Conservation (phyloP, 30 jellyfish, hydroid and myxozoan species). For the Aurelia coerulea region DNA sequence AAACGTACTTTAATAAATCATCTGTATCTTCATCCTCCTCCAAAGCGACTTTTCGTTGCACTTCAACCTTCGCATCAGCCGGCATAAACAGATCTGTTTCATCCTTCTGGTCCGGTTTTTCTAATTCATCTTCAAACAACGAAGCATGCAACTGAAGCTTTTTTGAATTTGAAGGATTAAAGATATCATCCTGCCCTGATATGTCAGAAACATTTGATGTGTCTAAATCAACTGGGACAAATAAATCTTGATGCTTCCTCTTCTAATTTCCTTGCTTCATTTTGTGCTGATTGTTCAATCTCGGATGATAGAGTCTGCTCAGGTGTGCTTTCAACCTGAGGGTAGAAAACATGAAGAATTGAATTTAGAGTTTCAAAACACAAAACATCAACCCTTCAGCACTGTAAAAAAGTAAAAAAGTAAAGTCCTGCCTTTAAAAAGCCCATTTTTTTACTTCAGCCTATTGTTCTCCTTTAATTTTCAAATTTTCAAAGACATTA, state of each 20-base stretch:
- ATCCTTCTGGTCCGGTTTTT: conserved; percentile 9
- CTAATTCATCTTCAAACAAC: conserved; percentile 56
- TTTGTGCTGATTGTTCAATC: too few relatives aligned
- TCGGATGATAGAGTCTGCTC: not conserved
- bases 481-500: too few relatives aligned
- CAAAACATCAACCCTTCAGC: too few relatives aligned
- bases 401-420: too few relatives aligned
- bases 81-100: conserved; percentile 56
- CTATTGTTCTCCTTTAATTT: too few relatives aligned
- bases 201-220: conserved; percentile 21
- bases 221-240: conserved; percentile 53
- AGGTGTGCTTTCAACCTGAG: conserved; percentile 11
- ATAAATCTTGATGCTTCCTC: conserved; percentile 43
- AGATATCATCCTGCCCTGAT: conserved; percentile 40
- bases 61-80: conserved; percentile 19
- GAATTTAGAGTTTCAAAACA: not conserved
- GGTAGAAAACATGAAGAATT: too few relatives aligned
- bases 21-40: conserved; percentile 37
- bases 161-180: conserved; percentile 35
- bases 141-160: conserved; percentile 64
- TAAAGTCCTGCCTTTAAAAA: too few relatives aligned
- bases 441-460: too few relatives aligned
- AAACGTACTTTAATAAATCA: conserved; percentile 44
- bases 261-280: not conserved
- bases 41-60: not conserved